Base-by-base conservation (phyloP, 2,888 invertebrate species). In the Caenorhabditis angaria region DNA sequence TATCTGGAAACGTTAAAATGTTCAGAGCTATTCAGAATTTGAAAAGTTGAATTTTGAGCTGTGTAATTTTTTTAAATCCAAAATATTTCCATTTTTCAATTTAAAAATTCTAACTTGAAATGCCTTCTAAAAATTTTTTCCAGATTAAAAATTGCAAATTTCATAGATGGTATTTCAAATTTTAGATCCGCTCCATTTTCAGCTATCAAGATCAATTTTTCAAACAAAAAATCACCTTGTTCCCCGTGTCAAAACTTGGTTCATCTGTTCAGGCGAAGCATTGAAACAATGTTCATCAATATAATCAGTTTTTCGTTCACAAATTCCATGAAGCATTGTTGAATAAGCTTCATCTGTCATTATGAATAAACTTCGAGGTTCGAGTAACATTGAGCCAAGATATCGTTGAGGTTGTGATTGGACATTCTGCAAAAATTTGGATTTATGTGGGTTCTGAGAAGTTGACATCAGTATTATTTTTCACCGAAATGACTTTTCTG, bases 351-450 rank as follows among this genome's bases (percentile, higher is more conserved):
- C 91, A 80, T 94, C 92, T 88, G 92, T 91, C 22, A 97, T 89
- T 54, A 99, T 90, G 18, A 97, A 90, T 55, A 97, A 90, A 89
- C 97, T 97, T 80, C 95, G 91, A 18, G 93, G 93, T 88, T 96
- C 94, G 65, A 97, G 88, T 32, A 96, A 88, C 64, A 97, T 72
- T 28, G 85, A 86, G 1, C 85, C 85, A 22, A 83, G 71, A 54
- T 70, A 68, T 29, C 72, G 35, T n/a, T 72, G 65, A 24, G 64
- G 61, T 25, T 72, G 68, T 29, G 65, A 60, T 47, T 24, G 32
- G 22, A 41, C 32, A n/a, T n/a, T n/a, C n/a, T n/a, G n/a, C n/a
- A n/a, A n/a, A n/a, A n/a, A n/a, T n/a, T n/a, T n/a, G n/a, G n/a
- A n/a, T n/a, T n/a, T n/a, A n/a, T n/a, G n/a, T n/a, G n/a, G n/a